These are phyloP conservation scores for Sarcoramphus papa DNA, from an alignment of 2,797 vertebrate species.

Conservation along the genomic window DNA sequence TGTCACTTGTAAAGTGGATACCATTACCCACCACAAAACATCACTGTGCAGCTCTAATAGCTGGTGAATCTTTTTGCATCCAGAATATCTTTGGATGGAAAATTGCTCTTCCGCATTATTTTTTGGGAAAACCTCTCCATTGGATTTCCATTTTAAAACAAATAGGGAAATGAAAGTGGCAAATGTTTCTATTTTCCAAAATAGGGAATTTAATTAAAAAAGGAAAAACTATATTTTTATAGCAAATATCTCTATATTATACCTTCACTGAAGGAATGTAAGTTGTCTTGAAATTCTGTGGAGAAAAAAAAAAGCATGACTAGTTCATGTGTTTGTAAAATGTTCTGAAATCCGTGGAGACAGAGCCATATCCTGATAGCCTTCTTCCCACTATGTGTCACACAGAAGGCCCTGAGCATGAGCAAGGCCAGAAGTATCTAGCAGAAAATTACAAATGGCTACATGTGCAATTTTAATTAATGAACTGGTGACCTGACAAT, in stretches of 20 bases:
- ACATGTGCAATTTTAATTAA: conserved; percentile 46
- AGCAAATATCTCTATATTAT: neutral
- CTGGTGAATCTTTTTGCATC: neutral
- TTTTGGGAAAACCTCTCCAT: neutral
- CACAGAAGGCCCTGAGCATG: neutral
- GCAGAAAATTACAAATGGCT: conserved; percentile 31
- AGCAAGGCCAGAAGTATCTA: neutral
- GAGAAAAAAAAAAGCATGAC: neutral
- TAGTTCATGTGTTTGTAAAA: neutral
- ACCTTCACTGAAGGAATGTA: neutral
- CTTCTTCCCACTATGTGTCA: neutral
- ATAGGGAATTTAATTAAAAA: neutral
- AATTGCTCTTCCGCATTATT: neutral
- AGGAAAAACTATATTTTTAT: neutral
- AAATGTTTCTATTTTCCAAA: neutral
- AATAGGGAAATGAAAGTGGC: neutral
- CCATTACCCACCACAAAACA: neutral
- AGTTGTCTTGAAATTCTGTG: neutral
- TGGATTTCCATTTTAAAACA: neutral
- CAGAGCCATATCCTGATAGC: neutral
- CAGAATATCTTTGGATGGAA: neutral
- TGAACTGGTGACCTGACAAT: conserved; percentile 17
- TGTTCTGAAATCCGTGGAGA: neutral
- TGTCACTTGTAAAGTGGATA: neutral
- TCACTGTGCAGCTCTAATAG: neutral